Conservation (phyloP, 2,888 invertebrate species). For the Polyommatus iphigenia region DNA sequence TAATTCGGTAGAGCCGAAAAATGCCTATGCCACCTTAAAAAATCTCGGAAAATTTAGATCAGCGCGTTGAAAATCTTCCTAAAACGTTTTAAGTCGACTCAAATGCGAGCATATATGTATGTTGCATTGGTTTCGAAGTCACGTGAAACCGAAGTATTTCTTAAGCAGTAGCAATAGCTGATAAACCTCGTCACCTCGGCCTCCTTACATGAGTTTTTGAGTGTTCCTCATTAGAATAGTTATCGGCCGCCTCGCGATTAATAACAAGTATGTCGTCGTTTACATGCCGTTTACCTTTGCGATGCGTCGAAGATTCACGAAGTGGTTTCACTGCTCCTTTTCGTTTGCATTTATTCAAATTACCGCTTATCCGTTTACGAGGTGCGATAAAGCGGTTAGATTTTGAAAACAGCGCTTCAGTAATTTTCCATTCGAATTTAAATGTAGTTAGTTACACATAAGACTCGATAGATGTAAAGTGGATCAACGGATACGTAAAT, state of each 20-base stretch:
- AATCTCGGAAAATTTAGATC: no score
- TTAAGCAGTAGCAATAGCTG: conserved; percentile 31
- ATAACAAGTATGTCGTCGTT: conserved; percentile 70
- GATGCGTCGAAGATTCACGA: conserved; percentile 29
- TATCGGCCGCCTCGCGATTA: conserved; percentile 76
- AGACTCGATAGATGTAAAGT: neutral
- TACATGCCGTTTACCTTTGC: conserved; percentile 76
- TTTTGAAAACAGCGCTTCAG: neutral
- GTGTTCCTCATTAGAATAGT: conserved; percentile 76
- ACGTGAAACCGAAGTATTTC: conserved; percentile 14
- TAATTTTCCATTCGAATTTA: neutral
- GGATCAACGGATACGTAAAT: neutral
- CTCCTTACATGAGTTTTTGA: conserved; percentile 63
- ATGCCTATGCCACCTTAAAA: no score
- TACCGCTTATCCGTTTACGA: conserved; percentile 35
- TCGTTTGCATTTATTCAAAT: conserved; percentile 54
- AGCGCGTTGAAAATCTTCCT: neutral
- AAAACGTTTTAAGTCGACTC: neutral
- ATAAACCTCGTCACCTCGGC: conserved; percentile 68
- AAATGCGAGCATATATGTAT: neutral
- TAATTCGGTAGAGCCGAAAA: no score
- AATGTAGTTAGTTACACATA: neutral
- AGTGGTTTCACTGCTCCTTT: conserved; percentile 19
- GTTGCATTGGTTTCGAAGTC: conserved; percentile 27
- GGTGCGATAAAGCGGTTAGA: conserved; percentile 21